These are phyloP conservation scores for Chaitophorus viminalis DNA, from an alignment of 2,888 invertebrate species.

Conservation along the genomic window DNA sequence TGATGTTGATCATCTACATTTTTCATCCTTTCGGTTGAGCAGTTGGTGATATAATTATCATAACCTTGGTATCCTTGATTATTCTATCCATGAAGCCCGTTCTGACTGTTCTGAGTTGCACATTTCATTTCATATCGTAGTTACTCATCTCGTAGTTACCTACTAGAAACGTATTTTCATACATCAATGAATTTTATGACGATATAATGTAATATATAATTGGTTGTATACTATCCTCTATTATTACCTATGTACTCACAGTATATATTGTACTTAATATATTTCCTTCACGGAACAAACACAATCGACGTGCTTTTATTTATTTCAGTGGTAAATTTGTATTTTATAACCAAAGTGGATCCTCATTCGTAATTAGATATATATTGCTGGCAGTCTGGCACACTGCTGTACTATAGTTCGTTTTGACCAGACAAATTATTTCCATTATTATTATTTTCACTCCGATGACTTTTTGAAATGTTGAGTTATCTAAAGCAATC, in stretches of 20 bases:
- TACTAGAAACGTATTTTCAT: not conserved
- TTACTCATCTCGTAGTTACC: too few relatives aligned
- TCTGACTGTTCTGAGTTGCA: not conserved
- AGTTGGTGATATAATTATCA: not conserved
- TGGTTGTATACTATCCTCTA: too few relatives aligned
- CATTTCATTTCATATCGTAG: not conserved
- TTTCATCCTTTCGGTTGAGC: constrained; percentile 15
- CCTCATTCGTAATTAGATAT: not conserved
- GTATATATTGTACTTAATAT: not conserved
- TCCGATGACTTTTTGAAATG: not conserved
- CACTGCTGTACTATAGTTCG: not conserved
- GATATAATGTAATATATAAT: not conserved
- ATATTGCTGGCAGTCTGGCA: too few relatives aligned
- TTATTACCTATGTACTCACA: too few relatives aligned
- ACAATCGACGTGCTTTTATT: not conserved
- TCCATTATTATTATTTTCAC: not conserved
- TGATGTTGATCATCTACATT: not conserved
- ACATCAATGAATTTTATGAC: not conserved
- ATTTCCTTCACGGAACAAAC: not conserved
- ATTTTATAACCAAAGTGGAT: not conserved
- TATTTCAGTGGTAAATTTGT: not conserved
- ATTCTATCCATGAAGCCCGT: constrained; percentile 17
- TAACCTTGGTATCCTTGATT: constrained; percentile 43
- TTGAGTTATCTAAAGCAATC: constrained; percentile 20
- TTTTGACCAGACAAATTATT: constrained; percentile 21